phyloP scores from a whole-genome alignment of 2,113 vertebrate species.

The Rhinolophus sinicus region DNA sequence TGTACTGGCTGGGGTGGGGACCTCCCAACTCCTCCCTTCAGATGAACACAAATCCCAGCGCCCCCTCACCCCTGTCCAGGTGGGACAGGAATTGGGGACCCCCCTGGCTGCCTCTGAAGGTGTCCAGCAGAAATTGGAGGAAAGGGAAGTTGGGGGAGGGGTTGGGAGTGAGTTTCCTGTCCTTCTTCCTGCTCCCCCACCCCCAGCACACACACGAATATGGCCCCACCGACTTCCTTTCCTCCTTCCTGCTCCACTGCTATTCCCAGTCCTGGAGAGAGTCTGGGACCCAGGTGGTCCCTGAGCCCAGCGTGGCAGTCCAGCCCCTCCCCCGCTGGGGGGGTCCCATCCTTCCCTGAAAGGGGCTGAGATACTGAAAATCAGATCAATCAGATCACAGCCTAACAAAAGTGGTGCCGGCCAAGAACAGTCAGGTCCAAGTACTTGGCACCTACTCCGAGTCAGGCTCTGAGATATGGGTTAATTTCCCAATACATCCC shows the following conservation, averaged over 20 bases:
- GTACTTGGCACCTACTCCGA: background rate
- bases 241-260: conserved; percentile 66
- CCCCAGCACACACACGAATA: conserved; percentile 54
- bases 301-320: background rate
- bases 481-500: background rate
- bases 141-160: conserved; percentile 79
- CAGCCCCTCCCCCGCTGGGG: background rate
- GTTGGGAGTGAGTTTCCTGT: conserved; percentile 77
- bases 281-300: conserved; percentile 9
- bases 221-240: conserved; percentile 70
- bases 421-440: background rate
- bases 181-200: conserved; percentile 77
- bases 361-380: conserved; percentile 15
- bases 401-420: background rate
- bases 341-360: background rate
- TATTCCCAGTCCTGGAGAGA: conserved; percentile 2
- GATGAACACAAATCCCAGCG: background rate
- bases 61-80: conserved; percentile 9
- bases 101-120: background rate
- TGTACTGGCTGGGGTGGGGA: background rate
- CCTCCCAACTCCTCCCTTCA: background rate
- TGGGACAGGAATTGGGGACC: conserved; percentile 38
- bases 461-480: background rate
- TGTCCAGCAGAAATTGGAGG: conserved; percentile 72
- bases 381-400: background rate